phyloP scores from a whole-genome alignment of 2,888 invertebrate genomes.

The Argyresthia goedartella region DNA sequence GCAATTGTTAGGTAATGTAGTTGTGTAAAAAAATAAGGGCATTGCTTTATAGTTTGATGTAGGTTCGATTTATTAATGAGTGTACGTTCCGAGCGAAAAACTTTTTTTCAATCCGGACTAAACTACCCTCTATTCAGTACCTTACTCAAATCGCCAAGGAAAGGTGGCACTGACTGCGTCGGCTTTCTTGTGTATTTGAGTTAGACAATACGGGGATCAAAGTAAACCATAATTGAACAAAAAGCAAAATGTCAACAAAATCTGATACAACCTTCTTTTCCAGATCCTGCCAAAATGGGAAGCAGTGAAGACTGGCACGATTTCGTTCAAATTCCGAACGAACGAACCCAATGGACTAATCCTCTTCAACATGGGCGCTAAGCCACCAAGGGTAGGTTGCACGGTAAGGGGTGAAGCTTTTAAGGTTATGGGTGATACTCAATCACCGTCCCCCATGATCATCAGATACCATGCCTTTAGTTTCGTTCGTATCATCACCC shows the following conservation, averaged over 20 bases:
- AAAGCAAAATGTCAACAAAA: neutral
- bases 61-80: no score
- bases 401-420: constrained; percentile 73
- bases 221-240: neutral
- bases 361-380: constrained; percentile 89
- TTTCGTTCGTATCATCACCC: neutral
- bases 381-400: constrained; percentile 81
- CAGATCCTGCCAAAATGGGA: constrained; percentile 94
- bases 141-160: no score
- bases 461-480: neutral
- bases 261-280: constrained; percentile 17
- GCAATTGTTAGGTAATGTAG: no score
- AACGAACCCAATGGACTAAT: constrained; percentile 95
- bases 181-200: no score
- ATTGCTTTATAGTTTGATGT: no score
- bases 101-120: no score
- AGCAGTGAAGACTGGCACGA: constrained; percentile 88
- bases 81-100: no score
- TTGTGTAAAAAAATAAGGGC: no score
- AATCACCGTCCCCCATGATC: constrained; percentile 4
- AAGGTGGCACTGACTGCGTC: no score
- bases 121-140: no score
- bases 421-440: constrained; percentile 35
- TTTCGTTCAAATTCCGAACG: constrained; percentile 95
- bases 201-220: no score